A percentile compares a stretch with the other conserved stretches of the same genome.
Evolutionary conservation across 2,888 invertebrate species (phyloP).

Genomic region (Spilarctia lutea): DNA sequence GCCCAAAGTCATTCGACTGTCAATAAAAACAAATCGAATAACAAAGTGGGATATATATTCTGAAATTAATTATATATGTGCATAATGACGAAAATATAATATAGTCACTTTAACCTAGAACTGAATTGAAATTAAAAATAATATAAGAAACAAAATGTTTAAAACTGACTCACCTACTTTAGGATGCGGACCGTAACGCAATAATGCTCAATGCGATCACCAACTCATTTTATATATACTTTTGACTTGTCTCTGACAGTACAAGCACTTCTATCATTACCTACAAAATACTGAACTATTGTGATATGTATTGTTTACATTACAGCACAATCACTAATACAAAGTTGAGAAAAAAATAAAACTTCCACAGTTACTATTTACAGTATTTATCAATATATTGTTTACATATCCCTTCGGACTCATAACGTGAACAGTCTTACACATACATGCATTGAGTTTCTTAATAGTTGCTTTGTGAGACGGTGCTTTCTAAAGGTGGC

Average conservation of each 20-base stretch:
- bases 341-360: not conserved
- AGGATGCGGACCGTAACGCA: constrained; percentile 19
- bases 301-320: not conserved
- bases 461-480: not conserved
- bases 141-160: not conserved
- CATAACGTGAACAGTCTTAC: not conserved
- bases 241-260: constrained; percentile 13
- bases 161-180: constrained; percentile 30
- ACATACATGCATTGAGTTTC: not conserved
- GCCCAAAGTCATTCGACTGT: not conserved
- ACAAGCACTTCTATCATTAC: constrained; percentile 1
- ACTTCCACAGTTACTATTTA: not conserved
- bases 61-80: not conserved
- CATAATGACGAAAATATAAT: not conserved
- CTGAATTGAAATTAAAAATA: not conserved
- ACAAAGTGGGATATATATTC: not conserved
- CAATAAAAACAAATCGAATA: not conserved
- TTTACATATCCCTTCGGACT: not conserved
- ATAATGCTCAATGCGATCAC: constrained; percentile 20
- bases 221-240: constrained; percentile 40
- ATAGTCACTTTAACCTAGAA: not conserved
- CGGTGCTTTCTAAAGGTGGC: too few relatives aligned
- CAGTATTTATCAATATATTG: not conserved
- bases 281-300: not conserved
- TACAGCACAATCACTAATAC: not conserved